phyloP scores from a whole-genome alignment of 2,888 invertebrate genomes.

The Orthosia cruda region DNA sequence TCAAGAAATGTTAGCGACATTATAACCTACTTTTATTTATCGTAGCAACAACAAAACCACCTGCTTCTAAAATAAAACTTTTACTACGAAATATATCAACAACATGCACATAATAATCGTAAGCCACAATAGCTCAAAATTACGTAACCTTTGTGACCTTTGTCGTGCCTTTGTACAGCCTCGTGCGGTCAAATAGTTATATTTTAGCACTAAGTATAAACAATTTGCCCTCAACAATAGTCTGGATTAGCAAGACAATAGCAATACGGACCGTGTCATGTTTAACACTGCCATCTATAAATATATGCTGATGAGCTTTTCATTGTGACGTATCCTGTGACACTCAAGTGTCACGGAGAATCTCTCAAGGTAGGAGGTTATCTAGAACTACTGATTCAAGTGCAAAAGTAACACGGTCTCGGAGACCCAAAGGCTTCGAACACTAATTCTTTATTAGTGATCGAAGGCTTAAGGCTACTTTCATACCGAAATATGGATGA shows the following conservation, averaged over 20 bases:
- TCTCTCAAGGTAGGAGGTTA: too few species aligned
- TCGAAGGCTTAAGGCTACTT: too few species aligned
- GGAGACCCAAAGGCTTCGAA: too few species aligned
- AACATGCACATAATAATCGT: background rate
- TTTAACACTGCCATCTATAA: slow-evolving; percentile 28
- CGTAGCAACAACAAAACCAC: background rate
- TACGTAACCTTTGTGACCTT: slow-evolving; percentile 40
- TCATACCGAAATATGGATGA: too few species aligned
- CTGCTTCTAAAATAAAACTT: background rate
- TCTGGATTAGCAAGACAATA: slow-evolving; percentile 48
- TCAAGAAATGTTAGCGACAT: background rate
- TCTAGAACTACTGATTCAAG: too few species aligned
- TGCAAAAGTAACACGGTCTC: too few species aligned
- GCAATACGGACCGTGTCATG: slow-evolving; percentile 9
- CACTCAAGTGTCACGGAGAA: background rate
- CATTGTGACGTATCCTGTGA: slow-evolving; percentile 14
- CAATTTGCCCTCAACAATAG: slow-evolving; percentile 43
- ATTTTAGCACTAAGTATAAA: slow-evolving; percentile 37
- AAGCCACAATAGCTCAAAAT: background rate
- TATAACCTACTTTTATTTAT: background rate
- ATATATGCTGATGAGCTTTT: slow-evolving; percentile 44
- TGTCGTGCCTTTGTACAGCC: slow-evolving; percentile 3
- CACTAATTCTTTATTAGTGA: too few species aligned
- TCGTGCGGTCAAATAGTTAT: slow-evolving; percentile 25
- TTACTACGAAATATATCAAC: background rate